Percentiles rank a stretch among this genome's conserved stretches.
phyloP scores from a whole-genome alignment of 2,888 invertebrate species.

The Hyposoter dolosus region DNA sequence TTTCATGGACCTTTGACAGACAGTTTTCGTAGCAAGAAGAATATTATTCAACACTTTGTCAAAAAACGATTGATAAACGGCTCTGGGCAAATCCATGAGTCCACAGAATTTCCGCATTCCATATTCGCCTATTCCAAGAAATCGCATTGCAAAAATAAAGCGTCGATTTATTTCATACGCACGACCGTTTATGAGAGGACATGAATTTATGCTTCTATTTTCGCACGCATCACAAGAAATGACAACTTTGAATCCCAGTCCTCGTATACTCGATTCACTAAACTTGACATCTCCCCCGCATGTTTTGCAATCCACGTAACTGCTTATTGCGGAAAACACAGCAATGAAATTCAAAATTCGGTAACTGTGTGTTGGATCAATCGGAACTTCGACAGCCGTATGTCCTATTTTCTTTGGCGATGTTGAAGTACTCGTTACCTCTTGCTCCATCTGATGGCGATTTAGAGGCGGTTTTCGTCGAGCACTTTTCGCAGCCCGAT shows the following conservation, averaged over 20 bases:
- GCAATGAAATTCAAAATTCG: conserved; percentile 1
- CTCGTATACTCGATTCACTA: background rate
- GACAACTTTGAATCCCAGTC: background rate
- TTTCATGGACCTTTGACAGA: background rate
- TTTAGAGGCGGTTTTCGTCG: background rate
- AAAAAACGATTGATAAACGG: background rate
- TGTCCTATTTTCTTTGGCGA: background rate
- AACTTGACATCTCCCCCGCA: too few relatives aligned
- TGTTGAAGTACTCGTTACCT: background rate
- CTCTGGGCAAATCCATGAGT: background rate
- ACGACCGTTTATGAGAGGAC: background rate
- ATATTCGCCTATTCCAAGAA: background rate
- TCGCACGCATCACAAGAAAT: background rate
- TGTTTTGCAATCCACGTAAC: background rate
- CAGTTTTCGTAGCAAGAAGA: background rate
- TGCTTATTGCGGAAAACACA: conserved; percentile 1
- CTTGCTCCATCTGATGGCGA: background rate
- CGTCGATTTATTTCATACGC: background rate
- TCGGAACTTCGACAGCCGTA: background rate
- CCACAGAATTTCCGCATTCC: background rate
- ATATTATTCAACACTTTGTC: background rate
- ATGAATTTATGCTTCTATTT: background rate
- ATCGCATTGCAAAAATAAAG: background rate
- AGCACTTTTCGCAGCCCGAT: too few relatives aligned
- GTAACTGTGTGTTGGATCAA: conserved; percentile 2